Base-by-base conservation (phyloP, 2,888 invertebrate species). In the Nysson spinosus region DNA sequence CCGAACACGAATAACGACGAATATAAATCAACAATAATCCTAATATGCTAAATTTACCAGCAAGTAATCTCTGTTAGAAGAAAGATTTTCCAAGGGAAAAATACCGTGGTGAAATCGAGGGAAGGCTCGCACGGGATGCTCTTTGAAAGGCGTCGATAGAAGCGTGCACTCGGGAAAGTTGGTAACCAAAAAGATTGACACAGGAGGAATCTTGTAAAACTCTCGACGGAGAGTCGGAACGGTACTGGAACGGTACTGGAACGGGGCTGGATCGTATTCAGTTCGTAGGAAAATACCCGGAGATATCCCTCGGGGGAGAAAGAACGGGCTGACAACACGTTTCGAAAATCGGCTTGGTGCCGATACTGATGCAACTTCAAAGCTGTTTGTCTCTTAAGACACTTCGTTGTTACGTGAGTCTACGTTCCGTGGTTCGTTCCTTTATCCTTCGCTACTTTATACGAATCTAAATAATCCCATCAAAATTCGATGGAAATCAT, bases 161-260 rank as follows among this genome's bases (percentile, higher is more conserved):
- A n/a, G n/a, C 42, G 32, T 22, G 52, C 51, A 58, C 47, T 69
- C 14, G 19, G 51, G 11, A 34, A 69, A 64, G 64, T 74, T 52
- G 55, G 32, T 71, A 74, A 69, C 60, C 65, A 44, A 75, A 72
- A 61, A 46, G 64, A 52, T 61, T 52, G 72, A 75, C 75, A 62
- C 70, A 70, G 66, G 51, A 46, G 30, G 56, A 60, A 60, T 73
- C 64, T 51, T 49, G 69, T 46, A 46, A 67, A 52, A 73, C 56
- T 64, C 60, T 54, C 57, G 44, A 39, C 56, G 7, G 42, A 16
- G 40, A 16, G 14, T 17, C 32, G n/a, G 37, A 28, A 14, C 9
- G 32, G 12, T 17, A 11, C 20, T 34, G 32, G 52, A 43, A 14
- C 42, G 40, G 46, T 30, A n/a, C 39, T 35, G 46, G 32, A 46